Evolutionary conservation across 2,888 invertebrate species (phyloP).

Genomic region (Autographa pulchrina): DNA sequence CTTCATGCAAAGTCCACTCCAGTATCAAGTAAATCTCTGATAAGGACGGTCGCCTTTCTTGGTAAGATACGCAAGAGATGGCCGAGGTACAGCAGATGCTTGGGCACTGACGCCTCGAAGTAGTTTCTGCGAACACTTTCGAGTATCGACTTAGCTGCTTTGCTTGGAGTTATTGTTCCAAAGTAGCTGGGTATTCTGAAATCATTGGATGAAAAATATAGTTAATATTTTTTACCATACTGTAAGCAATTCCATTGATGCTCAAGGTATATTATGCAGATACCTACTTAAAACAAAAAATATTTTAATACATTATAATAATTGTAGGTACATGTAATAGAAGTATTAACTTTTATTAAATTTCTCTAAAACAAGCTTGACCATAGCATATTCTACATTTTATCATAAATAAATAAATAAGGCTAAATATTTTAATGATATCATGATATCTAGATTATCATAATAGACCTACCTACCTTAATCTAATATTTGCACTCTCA

Average conservation of each 20-base stretch:
- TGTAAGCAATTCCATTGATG: no score
- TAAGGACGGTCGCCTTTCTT: conserved; percentile 89
- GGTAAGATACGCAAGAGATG: conserved; percentile 90
- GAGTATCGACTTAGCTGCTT: conserved; percentile 89
- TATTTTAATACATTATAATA: neutral
- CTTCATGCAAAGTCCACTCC: conserved; percentile 90
- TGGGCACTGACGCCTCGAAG: conserved; percentile 91
- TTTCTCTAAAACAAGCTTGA: no score
- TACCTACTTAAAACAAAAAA: no score
- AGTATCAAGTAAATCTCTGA: conserved; percentile 90
- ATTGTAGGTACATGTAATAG: no score
- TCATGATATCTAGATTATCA: no score
- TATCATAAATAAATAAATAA: no score
- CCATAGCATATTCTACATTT: no score
- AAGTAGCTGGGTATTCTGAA: conserved; percentile 91
- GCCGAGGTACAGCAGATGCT: conserved; percentile 89
- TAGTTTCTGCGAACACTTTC: conserved; percentile 91
- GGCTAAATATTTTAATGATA: no score
- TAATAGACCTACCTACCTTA: no score
- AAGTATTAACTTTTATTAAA: no score
- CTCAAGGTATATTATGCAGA: no score
- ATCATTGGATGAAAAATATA: conserved; percentile 13
- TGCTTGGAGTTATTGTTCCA: conserved; percentile 89
- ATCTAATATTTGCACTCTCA: conserved; percentile 87
- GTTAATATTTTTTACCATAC: neutral